Percentiles rank a stretch among this genome's conserved stretches.
phyloP scores from a whole-genome alignment of 2,888 invertebrate genomes.

The Gymnosoma rotundatum region DNA sequence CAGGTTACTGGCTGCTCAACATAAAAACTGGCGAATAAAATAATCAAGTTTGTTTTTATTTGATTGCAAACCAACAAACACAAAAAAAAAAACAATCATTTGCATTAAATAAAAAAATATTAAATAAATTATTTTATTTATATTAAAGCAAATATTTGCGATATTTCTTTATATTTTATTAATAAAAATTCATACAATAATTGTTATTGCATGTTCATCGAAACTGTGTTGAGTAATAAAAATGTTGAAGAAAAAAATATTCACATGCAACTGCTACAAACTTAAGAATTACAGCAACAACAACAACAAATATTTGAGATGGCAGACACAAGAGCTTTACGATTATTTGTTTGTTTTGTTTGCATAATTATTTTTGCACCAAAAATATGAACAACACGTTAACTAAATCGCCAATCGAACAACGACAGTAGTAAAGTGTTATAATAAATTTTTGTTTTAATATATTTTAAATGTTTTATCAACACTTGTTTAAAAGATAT shows the following conservation, averaged over 20 bases:
- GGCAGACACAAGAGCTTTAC: slow-evolving; percentile 21
- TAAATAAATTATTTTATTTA: slow-evolving; percentile 43
- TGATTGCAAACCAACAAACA: slow-evolving; percentile 33
- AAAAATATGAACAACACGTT: slow-evolving; percentile 39
- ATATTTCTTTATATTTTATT: slow-evolving; percentile 6
- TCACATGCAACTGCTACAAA: slow-evolving; percentile 42
- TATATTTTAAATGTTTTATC: not conserved
- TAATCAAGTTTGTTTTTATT: slow-evolving; percentile 36
- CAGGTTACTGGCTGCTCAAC: slow-evolving; percentile 46
- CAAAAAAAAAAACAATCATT: slow-evolving; percentile 18
- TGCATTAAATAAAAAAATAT: slow-evolving; percentile 46
- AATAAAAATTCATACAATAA: slow-evolving; percentile 25
- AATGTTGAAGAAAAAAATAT: slow-evolving; percentile 40
- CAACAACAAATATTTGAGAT: slow-evolving; percentile 22
- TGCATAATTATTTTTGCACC: slow-evolving; percentile 60
- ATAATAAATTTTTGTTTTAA: slow-evolving; percentile 38
- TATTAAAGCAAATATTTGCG: slow-evolving; percentile 4
- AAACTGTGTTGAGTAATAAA: slow-evolving; percentile 58
- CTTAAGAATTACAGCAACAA: slow-evolving; percentile 21
- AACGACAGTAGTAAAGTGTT: slow-evolving; percentile 13
- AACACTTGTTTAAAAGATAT: too few species aligned
- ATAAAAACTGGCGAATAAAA: slow-evolving; percentile 24
- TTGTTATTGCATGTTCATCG: slow-evolving; percentile 38
- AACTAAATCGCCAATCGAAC: slow-evolving; percentile 36
- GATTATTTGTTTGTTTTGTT: slow-evolving; percentile 23